These are phyloP conservation scores for Phalanger gymnotis DNA, from an alignment of 2,797 vertebrate species.

Conservation along the genomic window DNA sequence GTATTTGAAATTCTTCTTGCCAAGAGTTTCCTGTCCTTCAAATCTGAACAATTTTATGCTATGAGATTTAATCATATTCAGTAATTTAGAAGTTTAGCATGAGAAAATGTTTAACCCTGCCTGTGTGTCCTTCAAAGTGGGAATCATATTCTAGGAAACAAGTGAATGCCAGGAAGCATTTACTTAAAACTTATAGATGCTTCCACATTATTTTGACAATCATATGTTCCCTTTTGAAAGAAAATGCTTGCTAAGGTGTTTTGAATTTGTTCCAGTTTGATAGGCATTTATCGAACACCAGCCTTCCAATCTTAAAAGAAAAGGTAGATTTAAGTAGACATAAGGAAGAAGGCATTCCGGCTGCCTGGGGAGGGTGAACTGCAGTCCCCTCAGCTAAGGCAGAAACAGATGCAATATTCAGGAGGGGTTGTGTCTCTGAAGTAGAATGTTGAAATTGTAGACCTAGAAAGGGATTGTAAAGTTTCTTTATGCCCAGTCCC, in stretches of 20 bases:
- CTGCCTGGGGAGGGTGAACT: not conserved
- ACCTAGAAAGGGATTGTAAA: not conserved
- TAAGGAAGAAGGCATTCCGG: not conserved
- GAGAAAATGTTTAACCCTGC: not conserved
- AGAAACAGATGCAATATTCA: not conserved
- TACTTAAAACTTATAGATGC: not conserved
- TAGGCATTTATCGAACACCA: not conserved
- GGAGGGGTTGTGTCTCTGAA: not conserved
- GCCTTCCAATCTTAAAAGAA: not conserved
- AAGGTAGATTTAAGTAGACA: not conserved
- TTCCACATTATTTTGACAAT: not conserved
- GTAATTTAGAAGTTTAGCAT: not conserved
- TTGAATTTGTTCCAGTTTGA: not conserved
- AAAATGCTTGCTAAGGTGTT: not conserved
- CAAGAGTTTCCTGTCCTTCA: conserved; percentile 2
- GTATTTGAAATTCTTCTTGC: conserved; percentile 48
- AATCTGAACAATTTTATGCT: conserved; percentile 38
- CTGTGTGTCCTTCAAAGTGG: conserved; percentile 39
- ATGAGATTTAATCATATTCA: conserved; percentile 29
- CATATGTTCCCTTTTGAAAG: not conserved
- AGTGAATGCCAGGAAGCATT: not conserved
- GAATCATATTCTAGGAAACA: conserved; percentile 25
- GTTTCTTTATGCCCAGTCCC: not conserved
- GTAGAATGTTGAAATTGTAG: not conserved
- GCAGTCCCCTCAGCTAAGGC: not conserved